These are phyloP conservation scores for Silurus asotus DNA, from an alignment of 2,113 vertebrate genomes.

Conservation along the genomic window DNA sequence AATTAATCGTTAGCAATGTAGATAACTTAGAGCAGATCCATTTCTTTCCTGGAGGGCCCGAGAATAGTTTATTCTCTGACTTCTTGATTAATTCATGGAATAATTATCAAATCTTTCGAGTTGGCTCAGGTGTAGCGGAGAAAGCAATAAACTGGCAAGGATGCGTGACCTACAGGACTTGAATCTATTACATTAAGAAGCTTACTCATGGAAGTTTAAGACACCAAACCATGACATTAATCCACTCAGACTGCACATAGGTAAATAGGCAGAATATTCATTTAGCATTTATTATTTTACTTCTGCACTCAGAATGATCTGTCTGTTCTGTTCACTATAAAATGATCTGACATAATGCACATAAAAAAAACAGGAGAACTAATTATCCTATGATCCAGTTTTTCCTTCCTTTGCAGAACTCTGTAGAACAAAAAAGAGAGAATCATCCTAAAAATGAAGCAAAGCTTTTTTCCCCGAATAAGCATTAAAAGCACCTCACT, in stretches of 20 bases:
- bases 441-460: background rate
- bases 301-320: background rate
- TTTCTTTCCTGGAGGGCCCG: background rate
- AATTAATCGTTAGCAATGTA: constrained; percentile 1
- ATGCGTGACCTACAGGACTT: background rate
- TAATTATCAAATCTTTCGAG: constrained; percentile 27
- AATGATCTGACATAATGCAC: background rate
- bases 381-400: background rate
- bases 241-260: background rate
- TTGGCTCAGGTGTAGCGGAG: constrained; percentile 19
- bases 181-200: background rate
- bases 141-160: constrained; percentile 17
- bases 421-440: background rate
- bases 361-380: background rate
- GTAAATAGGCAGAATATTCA: background rate
- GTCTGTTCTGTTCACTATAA: background rate
- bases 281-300: background rate
- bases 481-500: background rate
- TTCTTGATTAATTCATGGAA: constrained; percentile 34
- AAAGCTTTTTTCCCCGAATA: background rate
- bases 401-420: background rate
- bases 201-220: background rate
- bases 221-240: background rate
- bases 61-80: background rate
- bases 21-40: background rate